phyloP scores from a whole-genome alignment of 2,113 vertebrate genomes.

The Irena cyanogastra region DNA sequence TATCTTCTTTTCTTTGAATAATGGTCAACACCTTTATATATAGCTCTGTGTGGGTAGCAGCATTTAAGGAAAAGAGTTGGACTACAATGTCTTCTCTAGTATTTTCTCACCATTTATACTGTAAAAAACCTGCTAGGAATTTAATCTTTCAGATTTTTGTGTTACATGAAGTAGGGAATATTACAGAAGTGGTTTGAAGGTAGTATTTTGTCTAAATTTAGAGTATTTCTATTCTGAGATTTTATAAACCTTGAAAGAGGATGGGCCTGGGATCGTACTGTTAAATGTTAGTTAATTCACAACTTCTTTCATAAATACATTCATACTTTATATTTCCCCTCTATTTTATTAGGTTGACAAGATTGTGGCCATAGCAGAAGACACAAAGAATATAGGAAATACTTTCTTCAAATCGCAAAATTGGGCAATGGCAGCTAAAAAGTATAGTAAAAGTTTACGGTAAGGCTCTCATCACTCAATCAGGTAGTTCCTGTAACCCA shows the following conservation, averaged over 20 bases:
- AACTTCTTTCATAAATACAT: not conserved
- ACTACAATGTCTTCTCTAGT: not conserved
- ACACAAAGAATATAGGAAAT: slow-evolving; percentile 94
- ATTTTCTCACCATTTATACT: not conserved
- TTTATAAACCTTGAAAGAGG: not conserved
- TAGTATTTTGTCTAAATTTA: not conserved
- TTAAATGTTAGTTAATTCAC: not conserved
- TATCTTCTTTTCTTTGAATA: not conserved
- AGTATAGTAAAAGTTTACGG: slow-evolving; percentile 94
- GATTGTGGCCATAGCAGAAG: slow-evolving; percentile 86
- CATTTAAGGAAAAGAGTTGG: not conserved
- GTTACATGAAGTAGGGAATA: not conserved
- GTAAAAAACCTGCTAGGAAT: not conserved
- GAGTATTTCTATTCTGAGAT: not conserved
- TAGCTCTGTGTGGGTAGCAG: not conserved
- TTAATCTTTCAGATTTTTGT: not conserved
- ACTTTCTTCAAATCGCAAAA: slow-evolving; percentile 91
- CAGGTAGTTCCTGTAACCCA: not conserved
- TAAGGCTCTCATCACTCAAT: slow-evolving; percentile 57
- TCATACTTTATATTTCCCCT: slow-evolving; percentile 29
- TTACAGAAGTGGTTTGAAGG: not conserved
- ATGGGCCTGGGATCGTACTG: not conserved
- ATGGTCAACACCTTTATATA: not conserved
- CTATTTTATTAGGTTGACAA: slow-evolving; percentile 80
- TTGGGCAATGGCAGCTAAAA: slow-evolving; percentile 86